Percentiles rank a stretch among this genome's conserved stretches.
These are phyloP conservation scores for Elysia chlorotica DNA, from an alignment of 1,140 invertebrate species.

Conservation along the genomic window DNA sequence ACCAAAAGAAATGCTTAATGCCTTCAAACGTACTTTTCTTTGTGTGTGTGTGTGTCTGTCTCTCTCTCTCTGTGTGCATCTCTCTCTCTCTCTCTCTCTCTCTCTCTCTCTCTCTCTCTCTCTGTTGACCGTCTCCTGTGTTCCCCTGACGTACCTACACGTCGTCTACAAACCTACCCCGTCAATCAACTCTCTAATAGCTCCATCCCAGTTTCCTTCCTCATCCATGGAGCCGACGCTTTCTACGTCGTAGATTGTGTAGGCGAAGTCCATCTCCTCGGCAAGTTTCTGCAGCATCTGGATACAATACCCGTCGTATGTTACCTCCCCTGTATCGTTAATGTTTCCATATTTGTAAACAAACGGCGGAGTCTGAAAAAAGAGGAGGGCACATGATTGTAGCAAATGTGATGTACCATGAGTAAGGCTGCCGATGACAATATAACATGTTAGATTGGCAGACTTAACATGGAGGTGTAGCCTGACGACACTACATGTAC, in stretches of 20 bases:
- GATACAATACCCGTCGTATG: slow-evolving; percentile 89
- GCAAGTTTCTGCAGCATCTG: slow-evolving; percentile 87
- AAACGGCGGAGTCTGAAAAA: slow-evolving; percentile 85
- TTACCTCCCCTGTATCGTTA: slow-evolving; percentile 46
- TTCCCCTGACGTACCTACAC: neutral
- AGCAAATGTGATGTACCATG: too few species aligned
- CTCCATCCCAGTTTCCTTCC: slow-evolving; percentile 82
- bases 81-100: neutral
- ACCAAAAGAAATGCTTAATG: too few species aligned
- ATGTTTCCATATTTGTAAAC: slow-evolving; percentile 65
- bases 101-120: neutral
- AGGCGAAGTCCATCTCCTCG: slow-evolving; percentile 84
- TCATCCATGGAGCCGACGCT: slow-evolving; percentile 86
- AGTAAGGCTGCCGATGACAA: too few species aligned
- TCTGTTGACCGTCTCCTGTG: neutral
- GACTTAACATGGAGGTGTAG: too few species aligned
- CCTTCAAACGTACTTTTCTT: neutral
- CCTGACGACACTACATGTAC: too few species aligned
- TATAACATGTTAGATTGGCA: too few species aligned
- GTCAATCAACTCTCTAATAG: slow-evolving; percentile 87
- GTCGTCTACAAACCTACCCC: slow-evolving; percentile 65
- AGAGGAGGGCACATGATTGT: too few species aligned
- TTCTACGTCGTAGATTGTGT: slow-evolving; percentile 78
- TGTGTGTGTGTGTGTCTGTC: neutral
- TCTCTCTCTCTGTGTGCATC: neutral